A percentile compares a stretch with the other conserved stretches of the same genome.
Evolutionary conservation across 2,797 vertebrate genomes (phyloP).

Genomic region (Loris lydekkerianus): DNA sequence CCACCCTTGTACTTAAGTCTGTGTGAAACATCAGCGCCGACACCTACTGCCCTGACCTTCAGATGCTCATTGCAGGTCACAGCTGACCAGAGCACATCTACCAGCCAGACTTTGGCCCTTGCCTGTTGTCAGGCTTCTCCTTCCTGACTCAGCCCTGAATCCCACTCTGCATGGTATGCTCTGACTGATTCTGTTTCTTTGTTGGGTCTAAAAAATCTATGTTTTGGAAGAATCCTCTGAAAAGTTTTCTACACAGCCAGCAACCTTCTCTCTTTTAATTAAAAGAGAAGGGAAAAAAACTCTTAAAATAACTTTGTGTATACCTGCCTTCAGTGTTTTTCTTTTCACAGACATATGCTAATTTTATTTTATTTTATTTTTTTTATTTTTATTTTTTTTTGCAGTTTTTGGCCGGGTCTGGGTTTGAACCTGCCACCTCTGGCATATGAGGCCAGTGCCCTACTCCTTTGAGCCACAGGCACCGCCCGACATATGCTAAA

Average conservation of each 20-base stretch:
- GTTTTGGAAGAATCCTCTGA: constrained; percentile 28
- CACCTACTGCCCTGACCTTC: not conserved
- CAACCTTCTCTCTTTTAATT: constrained; percentile 20
- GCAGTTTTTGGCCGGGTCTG: too few species aligned
- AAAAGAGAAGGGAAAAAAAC: not conserved
- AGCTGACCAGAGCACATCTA: not conserved
- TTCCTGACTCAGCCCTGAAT: not conserved
- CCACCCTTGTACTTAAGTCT: not conserved
- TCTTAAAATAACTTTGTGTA: not conserved
- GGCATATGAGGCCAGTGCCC: too few species aligned
- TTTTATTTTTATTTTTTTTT: too few species aligned
- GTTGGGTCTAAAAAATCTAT: not conserved
- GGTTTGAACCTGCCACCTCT: too few species aligned
- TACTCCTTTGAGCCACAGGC: too few species aligned
- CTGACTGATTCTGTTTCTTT: not conserved
- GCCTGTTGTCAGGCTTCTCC: not conserved
- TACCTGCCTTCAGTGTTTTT: constrained; percentile 29
- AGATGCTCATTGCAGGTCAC: not conserved
- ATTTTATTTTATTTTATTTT: not conserved
- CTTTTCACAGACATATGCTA: constrained; percentile 38
- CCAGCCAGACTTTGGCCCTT: not conserved
- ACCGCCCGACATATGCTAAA: not conserved
- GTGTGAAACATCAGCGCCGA: not conserved
- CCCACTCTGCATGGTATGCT: too few species aligned
- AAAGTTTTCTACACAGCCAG: not conserved